Conservation (phyloP, 1,140 invertebrate species). For the Gonatopus flavifemur region DNA sequence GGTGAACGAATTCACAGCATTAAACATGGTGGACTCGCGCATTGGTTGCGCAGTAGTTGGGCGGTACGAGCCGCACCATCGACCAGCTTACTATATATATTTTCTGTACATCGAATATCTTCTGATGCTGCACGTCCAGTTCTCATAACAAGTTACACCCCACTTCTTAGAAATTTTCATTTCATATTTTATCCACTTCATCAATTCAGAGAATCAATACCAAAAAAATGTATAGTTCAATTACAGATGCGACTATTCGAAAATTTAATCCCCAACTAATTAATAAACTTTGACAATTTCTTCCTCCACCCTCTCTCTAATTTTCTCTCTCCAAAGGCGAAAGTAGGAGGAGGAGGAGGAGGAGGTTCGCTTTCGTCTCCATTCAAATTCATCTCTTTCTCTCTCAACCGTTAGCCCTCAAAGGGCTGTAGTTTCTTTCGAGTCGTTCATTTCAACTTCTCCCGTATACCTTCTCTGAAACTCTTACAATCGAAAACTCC, state of each 20-base stretch:
- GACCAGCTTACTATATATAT: constrained; percentile 34
- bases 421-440: too few relatives aligned
- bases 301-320: constrained; percentile 5
- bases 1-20: constrained; percentile 39
- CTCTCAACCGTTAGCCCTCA: too few relatives aligned
- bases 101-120: constrained; percentile 36
- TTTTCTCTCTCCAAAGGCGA: constrained; percentile 24
- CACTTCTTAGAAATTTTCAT: background rate
- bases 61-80: constrained; percentile 38
- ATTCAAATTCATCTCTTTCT: too few relatives aligned
- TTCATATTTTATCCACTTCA: background rate
- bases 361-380: background rate
- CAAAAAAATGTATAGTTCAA: too few relatives aligned
- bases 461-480: too few relatives aligned
- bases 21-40: constrained; percentile 41
- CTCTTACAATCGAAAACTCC: too few relatives aligned
- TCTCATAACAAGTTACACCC: background rate
- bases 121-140: background rate
- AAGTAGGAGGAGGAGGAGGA: background rate
- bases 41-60: constrained; percentile 41
- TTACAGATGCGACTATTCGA: too few relatives aligned
- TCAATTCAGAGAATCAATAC: too few relatives aligned
- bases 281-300: constrained; percentile 54
- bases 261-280: constrained; percentile 54
- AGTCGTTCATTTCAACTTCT: too few relatives aligned